Percentiles rank a stretch among this genome's conserved stretches.
These are phyloP conservation scores for Glaucomys volans DNA, from an alignment of 2,113 vertebrate species.

Conservation along the genomic window DNA sequence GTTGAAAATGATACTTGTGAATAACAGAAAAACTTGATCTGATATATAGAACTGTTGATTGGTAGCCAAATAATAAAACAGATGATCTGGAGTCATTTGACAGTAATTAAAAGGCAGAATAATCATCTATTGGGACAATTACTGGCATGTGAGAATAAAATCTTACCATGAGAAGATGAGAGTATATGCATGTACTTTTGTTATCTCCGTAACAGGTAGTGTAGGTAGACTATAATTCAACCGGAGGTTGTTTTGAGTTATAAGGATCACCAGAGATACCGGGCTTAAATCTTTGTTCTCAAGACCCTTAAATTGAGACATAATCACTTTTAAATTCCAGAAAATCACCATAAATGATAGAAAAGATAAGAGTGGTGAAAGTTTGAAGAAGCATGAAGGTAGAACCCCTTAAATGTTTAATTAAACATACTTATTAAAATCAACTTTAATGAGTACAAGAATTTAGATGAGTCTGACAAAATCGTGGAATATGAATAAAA, in stretches of 20 bases:
- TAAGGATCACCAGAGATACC: background rate
- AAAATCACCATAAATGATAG: background rate
- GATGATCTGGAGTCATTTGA: background rate
- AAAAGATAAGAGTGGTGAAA: slow-evolving; percentile 7
- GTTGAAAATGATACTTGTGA: slow-evolving; percentile 42
- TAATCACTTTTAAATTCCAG: slow-evolving; percentile 41
- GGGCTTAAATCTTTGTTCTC: background rate
- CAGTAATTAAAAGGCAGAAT: slow-evolving; percentile 30
- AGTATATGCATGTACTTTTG: background rate
- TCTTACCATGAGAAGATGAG: background rate
- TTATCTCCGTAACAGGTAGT: background rate
- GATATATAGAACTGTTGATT: background rate
- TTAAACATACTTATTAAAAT: slow-evolving; percentile 42
- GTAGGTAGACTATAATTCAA: background rate
- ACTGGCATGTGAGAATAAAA: background rate
- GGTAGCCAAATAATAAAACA: slow-evolving; percentile 19
- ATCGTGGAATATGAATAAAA: background rate
- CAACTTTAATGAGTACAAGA: background rate
- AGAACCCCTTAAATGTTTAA: background rate
- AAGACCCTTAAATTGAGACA: slow-evolving; percentile 23
- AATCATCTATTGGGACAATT: background rate
- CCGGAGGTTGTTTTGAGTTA: background rate
- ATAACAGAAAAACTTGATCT: background rate
- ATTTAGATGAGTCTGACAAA: slow-evolving; percentile 31
- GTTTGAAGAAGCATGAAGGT: background rate